Conservation (phyloP, 2,888 invertebrate species). For the Drosophila koepferae region DNA sequence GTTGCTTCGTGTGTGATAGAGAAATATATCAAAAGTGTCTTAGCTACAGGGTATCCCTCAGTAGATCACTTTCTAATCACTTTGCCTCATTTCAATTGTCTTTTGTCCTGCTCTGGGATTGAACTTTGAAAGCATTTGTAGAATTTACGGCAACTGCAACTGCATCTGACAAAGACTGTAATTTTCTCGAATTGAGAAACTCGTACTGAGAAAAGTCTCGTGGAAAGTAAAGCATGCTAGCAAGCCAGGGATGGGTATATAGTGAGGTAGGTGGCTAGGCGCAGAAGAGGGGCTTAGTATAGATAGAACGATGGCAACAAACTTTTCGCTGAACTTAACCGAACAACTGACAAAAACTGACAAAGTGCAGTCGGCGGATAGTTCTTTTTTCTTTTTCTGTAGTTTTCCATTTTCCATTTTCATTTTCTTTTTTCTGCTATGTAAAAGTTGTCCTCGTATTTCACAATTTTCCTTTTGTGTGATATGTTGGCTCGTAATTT, state of each 20-base stretch:
- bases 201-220: constrained; percentile 36
- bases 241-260: neutral
- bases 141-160: constrained; percentile 52
- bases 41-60: constrained; percentile 10
- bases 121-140: constrained; percentile 58
- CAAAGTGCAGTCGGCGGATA: constrained; percentile 68
- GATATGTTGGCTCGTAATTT: constrained; percentile 39
- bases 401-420: constrained; percentile 13
- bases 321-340: constrained; percentile 58
- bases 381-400: constrained; percentile 32
- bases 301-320: constrained; percentile 24
- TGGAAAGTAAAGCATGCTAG: constrained; percentile 22
- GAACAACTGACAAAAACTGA: constrained; percentile 70
- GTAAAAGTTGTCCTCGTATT: constrained; percentile 22
- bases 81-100: constrained; percentile 9
- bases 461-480: constrained; percentile 28
- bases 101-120: constrained; percentile 37
- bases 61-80: neutral
- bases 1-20: too few species aligned
- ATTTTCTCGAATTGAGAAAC: constrained; percentile 54
- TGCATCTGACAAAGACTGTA: constrained; percentile 70
- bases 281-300: neutral
- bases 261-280: neutral
- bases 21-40: neutral
- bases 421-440: neutral